phyloP scores from a whole-genome alignment of 2,797 vertebrate species.

The Agapornis canus region DNA sequence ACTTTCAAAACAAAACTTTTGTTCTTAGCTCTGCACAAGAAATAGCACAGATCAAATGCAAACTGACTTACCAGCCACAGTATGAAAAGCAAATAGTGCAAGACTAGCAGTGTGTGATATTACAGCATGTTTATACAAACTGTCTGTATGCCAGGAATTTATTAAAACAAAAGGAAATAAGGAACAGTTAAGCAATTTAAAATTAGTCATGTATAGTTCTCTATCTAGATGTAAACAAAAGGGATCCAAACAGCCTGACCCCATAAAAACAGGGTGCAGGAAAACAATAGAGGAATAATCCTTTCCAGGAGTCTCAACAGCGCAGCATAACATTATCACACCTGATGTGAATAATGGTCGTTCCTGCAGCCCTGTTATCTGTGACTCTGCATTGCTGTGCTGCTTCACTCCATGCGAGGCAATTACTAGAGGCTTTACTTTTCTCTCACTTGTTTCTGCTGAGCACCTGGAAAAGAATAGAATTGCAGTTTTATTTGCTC shows the following conservation, averaged over 20 bases:
- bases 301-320: neutral
- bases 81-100: neutral
- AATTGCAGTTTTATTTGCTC: neutral
- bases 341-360: neutral
- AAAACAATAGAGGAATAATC: neutral
- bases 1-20: neutral
- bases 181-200: neutral
- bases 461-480: neutral
- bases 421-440: neutral
- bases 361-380: neutral
- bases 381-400: accelerated
- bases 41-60: neutral
- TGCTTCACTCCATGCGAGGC: neutral
- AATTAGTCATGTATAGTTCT: neutral
- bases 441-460: neutral
- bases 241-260: neutral
- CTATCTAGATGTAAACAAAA: neutral
- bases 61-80: neutral
- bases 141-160: neutral
- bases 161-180: neutral
- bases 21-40: neutral
- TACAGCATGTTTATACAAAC: neutral
- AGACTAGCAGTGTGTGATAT: neutral
- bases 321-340: neutral
- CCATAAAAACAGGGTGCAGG: neutral